Evolutionary conservation across 1,140 invertebrate genomes (phyloP).

Genomic region (Micrasema longulum): DNA sequence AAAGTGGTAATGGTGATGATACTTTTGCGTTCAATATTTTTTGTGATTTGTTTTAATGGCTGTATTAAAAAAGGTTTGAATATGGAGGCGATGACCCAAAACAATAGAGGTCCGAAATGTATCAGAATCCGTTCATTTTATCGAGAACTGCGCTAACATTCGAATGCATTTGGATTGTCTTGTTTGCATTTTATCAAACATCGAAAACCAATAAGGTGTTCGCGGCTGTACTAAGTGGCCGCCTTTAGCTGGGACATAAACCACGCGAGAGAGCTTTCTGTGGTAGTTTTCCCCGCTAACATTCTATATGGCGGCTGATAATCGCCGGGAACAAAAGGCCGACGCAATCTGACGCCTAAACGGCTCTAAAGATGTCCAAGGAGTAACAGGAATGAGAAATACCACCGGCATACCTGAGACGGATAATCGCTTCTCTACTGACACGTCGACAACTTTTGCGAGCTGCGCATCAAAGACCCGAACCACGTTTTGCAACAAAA

Average conservation of each 20-base stretch:
- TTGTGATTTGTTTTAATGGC: no score
- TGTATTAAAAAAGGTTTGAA: no score
- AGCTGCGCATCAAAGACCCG: neutral
- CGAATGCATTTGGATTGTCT: conserved; percentile 39
- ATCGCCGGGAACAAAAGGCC: conserved; percentile 29
- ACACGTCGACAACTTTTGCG: neutral
- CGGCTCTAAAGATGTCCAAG: conserved; percentile 17
- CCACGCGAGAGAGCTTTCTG: conserved; percentile 53
- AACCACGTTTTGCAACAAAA: no score
- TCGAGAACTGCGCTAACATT: conserved; percentile 27
- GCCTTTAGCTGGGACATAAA: conserved; percentile 44
- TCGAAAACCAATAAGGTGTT: conserved; percentile 52
- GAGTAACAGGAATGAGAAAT: conserved; percentile 2
- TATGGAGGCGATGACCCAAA: conserved; percentile 4
- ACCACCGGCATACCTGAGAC: neutral
- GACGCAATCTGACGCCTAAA: conserved; percentile 34
- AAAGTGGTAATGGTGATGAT: no score
- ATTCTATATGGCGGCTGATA: conserved; percentile 53
- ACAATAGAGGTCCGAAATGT: neutral
- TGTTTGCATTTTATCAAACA: conserved; percentile 53
- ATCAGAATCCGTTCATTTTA: conserved; percentile 12
- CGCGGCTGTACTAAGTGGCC: conserved; percentile 35
- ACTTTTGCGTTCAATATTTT: no score
- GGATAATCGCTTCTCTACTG: neutral
- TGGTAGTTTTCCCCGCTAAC: conserved; percentile 51